Evolutionary conservation across 2,888 invertebrate genomes (phyloP), one percentile per base, ranked within the genome.

Genomic region (Xanthia icteritia): DNA sequence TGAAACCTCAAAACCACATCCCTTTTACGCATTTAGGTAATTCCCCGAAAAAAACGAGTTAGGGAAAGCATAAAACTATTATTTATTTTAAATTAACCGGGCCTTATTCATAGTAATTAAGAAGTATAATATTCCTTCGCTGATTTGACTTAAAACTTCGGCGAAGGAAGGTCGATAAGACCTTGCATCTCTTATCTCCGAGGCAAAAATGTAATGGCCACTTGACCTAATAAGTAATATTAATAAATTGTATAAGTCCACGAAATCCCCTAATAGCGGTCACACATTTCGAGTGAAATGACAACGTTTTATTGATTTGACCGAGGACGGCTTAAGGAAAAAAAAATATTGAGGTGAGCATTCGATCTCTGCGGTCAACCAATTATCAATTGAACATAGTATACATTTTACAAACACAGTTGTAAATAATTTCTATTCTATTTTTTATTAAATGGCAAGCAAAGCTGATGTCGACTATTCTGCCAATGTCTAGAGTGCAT

Each of bases 321-420:
- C 58, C 27, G 9, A 56, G 27, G 20, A 79, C 23, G 9, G 39
- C 11, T 39, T n/a, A 71, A 20, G 31, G 58, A 48, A 74, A 76
- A 74, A 76, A 54, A 42, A 45, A n/a, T 20, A 39, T 17, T 3
- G n/a, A 61, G 23, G 8, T 8, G 17, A 56, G 36, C 39, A 67
- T 51, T 31, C 27, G 17, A 79, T 58, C 15, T 70, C 15, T 80
- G 80, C 8, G 42, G 80, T 71, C 31, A 70, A 58, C 27, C 13
- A 54, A 39, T 66, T 23, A 70, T 31, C 23, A 48, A 48, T 56
- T 78, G 20, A 42, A 51, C n/a, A 23, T 27, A 45, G n/a, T n/a
- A n/a, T n/a, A n/a, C n/a, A n/a, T n/a, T n/a, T n/a, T n/a, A n/a
- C n/a, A n/a, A n/a, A n/a, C n/a, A n/a, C n/a, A n/a, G n/a, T n/a